These are phyloP conservation scores for Montipora foliosa DNA, from an alignment of 64 coral and sea anemone species.

Conservation along the genomic window DNA sequence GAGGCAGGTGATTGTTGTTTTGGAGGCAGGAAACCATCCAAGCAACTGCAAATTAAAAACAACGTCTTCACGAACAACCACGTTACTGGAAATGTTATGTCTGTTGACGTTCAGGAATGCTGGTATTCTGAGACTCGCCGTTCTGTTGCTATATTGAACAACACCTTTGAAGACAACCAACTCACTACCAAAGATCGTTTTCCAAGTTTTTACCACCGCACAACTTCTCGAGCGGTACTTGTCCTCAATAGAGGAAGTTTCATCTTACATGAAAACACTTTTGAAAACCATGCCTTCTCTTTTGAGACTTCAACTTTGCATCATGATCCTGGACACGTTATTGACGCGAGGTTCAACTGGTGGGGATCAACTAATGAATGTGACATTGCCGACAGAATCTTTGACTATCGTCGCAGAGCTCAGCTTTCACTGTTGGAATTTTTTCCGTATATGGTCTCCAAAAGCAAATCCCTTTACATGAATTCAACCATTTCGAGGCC, in stretches of 20 bases:
- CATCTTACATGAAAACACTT: slow-evolving; percentile 50
- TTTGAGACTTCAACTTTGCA: slow-evolving; percentile 59
- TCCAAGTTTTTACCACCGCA: slow-evolving; percentile 46
- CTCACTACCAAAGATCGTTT: slow-evolving; percentile 2
- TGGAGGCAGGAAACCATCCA: background rate
- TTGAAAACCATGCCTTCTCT: slow-evolving; percentile 23
- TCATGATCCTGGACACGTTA: background rate
- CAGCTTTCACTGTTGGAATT: slow-evolving; percentile 59
- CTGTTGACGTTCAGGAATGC: slow-evolving; percentile 47
- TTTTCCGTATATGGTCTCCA: slow-evolving; percentile 59
- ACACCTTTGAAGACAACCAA: slow-evolving; percentile 60
- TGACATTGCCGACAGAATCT: slow-evolving; percentile 55
- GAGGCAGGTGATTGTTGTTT: background rate
- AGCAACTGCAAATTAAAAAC: background rate
- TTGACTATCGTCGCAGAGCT: slow-evolving; percentile 68
- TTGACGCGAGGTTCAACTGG: slow-evolving; percentile 74
- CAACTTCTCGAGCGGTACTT: slow-evolving; percentile 40
- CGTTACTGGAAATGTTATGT: slow-evolving; percentile 46
- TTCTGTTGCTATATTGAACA: slow-evolving; percentile 8
- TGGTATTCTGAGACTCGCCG: background rate
- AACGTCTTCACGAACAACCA: slow-evolving; percentile 58
- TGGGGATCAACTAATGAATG: slow-evolving; percentile 72
- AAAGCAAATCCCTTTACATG: background rate
- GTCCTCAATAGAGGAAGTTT: slow-evolving; percentile 74
- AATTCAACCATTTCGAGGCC: slow-evolving; percentile 2